Evolutionary conservation across 2,888 invertebrate species (phyloP).

Genomic region (Cataglyphis livida): DNA sequence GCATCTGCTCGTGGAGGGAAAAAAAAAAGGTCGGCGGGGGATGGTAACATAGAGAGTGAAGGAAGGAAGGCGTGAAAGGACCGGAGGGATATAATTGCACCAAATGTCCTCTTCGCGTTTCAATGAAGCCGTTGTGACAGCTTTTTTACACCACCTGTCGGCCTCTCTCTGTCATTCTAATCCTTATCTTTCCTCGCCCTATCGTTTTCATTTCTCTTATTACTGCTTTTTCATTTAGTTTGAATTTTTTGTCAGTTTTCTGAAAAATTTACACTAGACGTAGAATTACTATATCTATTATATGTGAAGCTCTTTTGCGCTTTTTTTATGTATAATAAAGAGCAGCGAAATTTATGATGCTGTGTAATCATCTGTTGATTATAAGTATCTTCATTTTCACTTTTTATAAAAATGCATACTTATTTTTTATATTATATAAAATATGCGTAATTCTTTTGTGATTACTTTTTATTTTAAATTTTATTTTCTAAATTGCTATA

Average conservation of each 20-base stretch:
- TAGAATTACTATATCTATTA: not conserved
- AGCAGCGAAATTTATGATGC: not conserved
- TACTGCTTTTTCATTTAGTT: conserved; percentile 27
- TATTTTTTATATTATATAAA: not conserved
- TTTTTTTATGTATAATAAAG: not conserved
- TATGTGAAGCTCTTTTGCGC: not conserved
- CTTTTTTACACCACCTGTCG: conserved; percentile 33
- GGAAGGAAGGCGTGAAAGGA: conserved; percentile 61
- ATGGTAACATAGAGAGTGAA: conserved; percentile 27
- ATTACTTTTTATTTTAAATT: not conserved
- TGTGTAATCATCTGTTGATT: not conserved
- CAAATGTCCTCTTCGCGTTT: conserved; percentile 68
- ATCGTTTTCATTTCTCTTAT: conserved; percentile 28
- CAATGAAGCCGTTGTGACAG: conserved; percentile 63
- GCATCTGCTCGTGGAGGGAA: conserved; percentile 50
- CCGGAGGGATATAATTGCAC: conserved; percentile 77
- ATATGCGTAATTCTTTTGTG: not conserved
- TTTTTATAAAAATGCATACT: not conserved
- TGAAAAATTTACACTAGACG: not conserved
- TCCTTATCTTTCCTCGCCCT: conserved; percentile 23
- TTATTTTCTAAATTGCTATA: too few species aligned
- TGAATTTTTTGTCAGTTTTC: not conserved
- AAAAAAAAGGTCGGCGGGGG: not conserved
- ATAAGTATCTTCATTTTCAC: not conserved
- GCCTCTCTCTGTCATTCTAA: conserved; percentile 13